Base-by-base conservation (phyloP, 2,797 vertebrate genomes). In the Argentina silus region DNA sequence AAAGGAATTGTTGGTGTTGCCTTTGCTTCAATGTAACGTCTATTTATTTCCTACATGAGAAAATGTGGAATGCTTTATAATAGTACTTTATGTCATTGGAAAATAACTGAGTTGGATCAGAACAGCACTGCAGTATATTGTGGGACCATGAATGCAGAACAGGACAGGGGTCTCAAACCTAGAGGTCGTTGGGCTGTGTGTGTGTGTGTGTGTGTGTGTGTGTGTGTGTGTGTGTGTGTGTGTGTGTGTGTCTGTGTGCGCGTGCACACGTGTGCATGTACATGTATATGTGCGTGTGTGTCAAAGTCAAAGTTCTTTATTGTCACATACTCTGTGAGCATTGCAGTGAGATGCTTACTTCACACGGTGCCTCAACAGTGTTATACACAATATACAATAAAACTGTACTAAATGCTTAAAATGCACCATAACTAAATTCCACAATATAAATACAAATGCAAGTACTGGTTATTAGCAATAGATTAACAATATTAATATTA, bases 131-230 rank as follows among this genome's bases (percentile, higher is more conserved):
- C 88, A 89, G 89, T 79, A 77, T 56, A 79, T 55, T 77, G 75
- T 80, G 75, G 70, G 78, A 61, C 78, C 75, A 84, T 81, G 65
- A 78, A 61, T 79, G 83, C 80, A 87, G 88, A 88, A 90, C 80
- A 84, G 77, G 81, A 70, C 72, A 81, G 77, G 73, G 43, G 19
- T 78, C 77, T 86, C 63, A 75, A 85, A 85, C 82, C 72, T 63
- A 51, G 27, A 36, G 27, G 64, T 74, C n/a, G n/a, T n/a, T n/a
- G n/a, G n/a, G n/a, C 69, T 9, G 67, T 81, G 55, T 79, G 80
- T 72, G 45, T 27, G 56, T 51, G 47, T 9, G 15, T 70, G 63
- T 57, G 66, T 50, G 47, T 69, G 69, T 63, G 23, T 65, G 76
- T 76, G 74, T 81, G 56, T 17, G 55, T 57, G 55, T 17, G 55